A percentile compares a stretch with the other conserved stretches of the same genome.
Conservation (phyloP, 2,888 invertebrate species). For the Adelphocoris suturalis region DNA sequence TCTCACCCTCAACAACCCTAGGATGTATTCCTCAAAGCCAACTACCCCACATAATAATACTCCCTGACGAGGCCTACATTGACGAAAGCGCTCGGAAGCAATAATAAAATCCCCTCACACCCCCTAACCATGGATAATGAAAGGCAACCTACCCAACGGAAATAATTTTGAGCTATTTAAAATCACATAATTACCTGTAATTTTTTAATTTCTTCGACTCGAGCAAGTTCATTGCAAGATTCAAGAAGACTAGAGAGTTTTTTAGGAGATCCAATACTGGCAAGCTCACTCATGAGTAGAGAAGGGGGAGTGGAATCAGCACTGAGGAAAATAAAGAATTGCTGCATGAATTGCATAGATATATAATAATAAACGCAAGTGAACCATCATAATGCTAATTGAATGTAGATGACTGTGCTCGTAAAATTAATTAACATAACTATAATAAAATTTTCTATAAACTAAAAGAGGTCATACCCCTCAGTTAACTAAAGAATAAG, state of each 20-base stretch:
- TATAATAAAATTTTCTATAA: not conserved
- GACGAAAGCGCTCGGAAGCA: too few relatives aligned
- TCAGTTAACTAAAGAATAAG: not conserved
- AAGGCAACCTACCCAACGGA: too few relatives aligned
- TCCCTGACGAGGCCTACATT: too few relatives aligned
- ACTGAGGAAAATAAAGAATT: constrained; percentile 74
- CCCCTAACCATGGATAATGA: too few relatives aligned
- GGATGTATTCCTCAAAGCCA: too few relatives aligned
- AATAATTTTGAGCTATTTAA: too few relatives aligned
- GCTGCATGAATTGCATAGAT: not conserved
- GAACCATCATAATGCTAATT: not conserved
- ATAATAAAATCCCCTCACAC: too few relatives aligned
- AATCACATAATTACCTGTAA: constrained; percentile 76
- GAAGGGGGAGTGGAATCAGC: constrained; percentile 77
- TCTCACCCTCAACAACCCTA: too few relatives aligned
- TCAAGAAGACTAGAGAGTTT: constrained; percentile 77
- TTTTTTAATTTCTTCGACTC: constrained; percentile 77
- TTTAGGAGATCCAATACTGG: constrained; percentile 77
- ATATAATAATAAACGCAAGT: not conserved
- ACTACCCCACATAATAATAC: too few relatives aligned
- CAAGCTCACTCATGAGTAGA: constrained; percentile 77
- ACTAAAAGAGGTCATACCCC: not conserved
- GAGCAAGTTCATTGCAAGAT: constrained; percentile 77
- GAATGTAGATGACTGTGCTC: not conserved
- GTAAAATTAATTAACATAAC: not conserved